Evolutionary conservation across 2,888 invertebrate species (phyloP).

Genomic region (Mechanitis messenoides): DNA sequence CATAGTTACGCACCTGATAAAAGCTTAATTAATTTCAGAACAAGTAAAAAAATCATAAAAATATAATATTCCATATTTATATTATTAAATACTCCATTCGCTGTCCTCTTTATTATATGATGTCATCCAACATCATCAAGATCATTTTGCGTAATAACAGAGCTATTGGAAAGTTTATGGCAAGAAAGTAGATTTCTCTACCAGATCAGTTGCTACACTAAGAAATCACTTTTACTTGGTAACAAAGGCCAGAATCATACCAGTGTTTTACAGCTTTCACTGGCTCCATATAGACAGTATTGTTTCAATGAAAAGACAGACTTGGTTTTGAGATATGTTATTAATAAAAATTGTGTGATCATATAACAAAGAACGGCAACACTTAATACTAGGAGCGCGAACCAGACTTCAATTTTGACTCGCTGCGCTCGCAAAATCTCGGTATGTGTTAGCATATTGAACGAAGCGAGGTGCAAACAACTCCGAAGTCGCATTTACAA

Average conservation of each 20-base stretch:
- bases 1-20: no score
- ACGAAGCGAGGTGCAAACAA: no score
- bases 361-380: not conserved
- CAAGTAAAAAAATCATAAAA: no score
- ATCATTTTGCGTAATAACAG: conserved; percentile 32
- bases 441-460: no score
- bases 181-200: conserved; percentile 45
- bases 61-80: no score
- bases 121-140: conserved; percentile 20
- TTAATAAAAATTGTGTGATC: not conserved
- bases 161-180: conserved; percentile 43
- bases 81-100: not conserved
- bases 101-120: not conserved
- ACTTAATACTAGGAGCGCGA: not conserved
- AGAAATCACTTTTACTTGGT: conserved; percentile 26
- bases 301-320: not conserved
- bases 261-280: conserved; percentile 17
- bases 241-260: conserved; percentile 16
- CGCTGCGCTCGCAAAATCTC: no score
- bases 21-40: no score
- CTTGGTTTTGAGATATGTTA: no score
- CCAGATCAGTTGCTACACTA: conserved; percentile 28
- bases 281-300: conserved; percentile 1
- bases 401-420: no score
- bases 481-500: no score